These are phyloP conservation scores for Paedocypris micromegethes DNA, from an alignment of 2,797 vertebrate genomes.

Conservation along the genomic window DNA sequence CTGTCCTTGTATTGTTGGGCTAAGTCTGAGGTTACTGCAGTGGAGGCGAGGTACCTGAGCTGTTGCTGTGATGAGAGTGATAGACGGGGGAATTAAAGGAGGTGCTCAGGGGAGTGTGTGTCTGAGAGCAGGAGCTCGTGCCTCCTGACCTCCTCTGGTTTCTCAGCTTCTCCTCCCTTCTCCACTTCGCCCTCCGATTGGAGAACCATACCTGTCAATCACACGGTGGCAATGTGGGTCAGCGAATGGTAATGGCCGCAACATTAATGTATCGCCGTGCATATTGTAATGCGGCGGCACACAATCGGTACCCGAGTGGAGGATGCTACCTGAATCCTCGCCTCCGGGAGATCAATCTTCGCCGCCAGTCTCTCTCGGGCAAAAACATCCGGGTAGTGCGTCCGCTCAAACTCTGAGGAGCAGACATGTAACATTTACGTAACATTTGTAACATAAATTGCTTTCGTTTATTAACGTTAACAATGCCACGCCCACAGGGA, in stretches of 20 bases:
- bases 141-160: conserved; percentile 77
- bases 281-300: no score
- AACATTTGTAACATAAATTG: conserved; percentile 22
- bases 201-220: conserved; percentile 82
- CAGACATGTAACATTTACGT: conserved; percentile 29
- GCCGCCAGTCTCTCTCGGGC: conserved; percentile 79
- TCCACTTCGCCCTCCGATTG: conserved; percentile 84
- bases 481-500: no score
- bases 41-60: conserved; percentile 60
- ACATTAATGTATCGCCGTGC: conserved; percentile 21
- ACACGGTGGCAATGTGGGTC: conserved; percentile 35
- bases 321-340: conserved; percentile 76
- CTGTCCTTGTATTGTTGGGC: background rate
- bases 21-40: background rate
- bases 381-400: conserved; percentile 85
- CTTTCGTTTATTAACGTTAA: no score
- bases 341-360: conserved; percentile 82
- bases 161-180: conserved; percentile 81
- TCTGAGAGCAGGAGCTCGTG: conserved; percentile 70
- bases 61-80: conserved; percentile 72
- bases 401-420: conserved; percentile 79
- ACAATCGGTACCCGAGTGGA: no score
- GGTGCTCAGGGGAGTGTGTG: conserved; percentile 69
- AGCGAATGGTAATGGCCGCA: conserved; percentile 23
- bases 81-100: conserved; percentile 76